Percentiles rank a stretch among this genome's conserved stretches.
phyloP scores from a whole-genome alignment of 2,888 invertebrate species.

The Pseudanteris insignis region DNA sequence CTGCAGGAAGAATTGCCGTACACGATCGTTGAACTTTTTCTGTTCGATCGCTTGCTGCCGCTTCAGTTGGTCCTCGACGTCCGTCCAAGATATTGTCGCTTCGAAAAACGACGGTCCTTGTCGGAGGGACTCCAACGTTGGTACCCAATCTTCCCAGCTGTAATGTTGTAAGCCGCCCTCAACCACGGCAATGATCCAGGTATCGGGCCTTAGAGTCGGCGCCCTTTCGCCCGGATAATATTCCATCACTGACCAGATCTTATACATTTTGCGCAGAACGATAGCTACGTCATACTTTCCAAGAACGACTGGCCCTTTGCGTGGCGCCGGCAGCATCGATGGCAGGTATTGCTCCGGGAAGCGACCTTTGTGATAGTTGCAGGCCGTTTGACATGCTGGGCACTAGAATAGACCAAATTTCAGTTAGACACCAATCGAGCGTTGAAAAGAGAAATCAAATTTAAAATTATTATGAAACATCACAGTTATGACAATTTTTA shows the following conservation, averaged over 20 bases:
- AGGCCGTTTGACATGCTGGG: slow-evolving; percentile 59
- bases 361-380: slow-evolving; percentile 54
- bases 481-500: no score
- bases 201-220: slow-evolving; percentile 53
- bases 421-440: background rate
- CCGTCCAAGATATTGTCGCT: slow-evolving; percentile 61
- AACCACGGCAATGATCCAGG: slow-evolving; percentile 59
- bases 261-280: slow-evolving; percentile 52
- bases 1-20: slow-evolving; percentile 58
- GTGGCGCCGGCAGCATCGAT: slow-evolving; percentile 60
- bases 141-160: slow-evolving; percentile 61
- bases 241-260: slow-evolving; percentile 56
- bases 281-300: slow-evolving; percentile 60
- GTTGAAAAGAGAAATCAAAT: no score
- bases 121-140: slow-evolving; percentile 57
- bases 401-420: slow-evolving; percentile 52
- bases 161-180: slow-evolving; percentile 56
- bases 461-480: no score
- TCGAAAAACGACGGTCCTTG: slow-evolving; percentile 58
- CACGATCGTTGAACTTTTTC: slow-evolving; percentile 57
- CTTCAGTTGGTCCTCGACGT: slow-evolving; percentile 53
- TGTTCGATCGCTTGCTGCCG: slow-evolving; percentile 55
- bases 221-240: slow-evolving; percentile 55
- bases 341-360: slow-evolving; percentile 59
- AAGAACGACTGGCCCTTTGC: slow-evolving; percentile 54